These are phyloP conservation scores for Agrilus biguttatus DNA, from an alignment of 2,888 invertebrate species.

Conservation along the genomic window DNA sequence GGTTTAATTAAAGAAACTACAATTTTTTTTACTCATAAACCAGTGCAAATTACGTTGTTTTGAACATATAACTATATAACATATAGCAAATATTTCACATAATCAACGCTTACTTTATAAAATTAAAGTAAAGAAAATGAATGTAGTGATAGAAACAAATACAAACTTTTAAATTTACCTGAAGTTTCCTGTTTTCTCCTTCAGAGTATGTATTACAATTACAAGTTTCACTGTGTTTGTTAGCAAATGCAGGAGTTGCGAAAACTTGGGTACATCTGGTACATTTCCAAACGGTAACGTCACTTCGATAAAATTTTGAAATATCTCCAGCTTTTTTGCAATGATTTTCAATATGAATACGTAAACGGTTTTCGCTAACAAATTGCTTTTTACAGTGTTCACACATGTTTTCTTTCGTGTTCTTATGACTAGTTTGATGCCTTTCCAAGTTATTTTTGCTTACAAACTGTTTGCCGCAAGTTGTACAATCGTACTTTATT, in stretches of 20 bases:
- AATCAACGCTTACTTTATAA: no score
- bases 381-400: constrained; percentile 31
- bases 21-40: no score
- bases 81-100: no score
- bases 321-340: constrained; percentile 31
- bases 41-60: no score
- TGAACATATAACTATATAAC: no score
- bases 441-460: constrained; percentile 29
- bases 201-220: constrained; percentile 15
- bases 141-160: no score
- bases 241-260: constrained; percentile 22
- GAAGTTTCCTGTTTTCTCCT: no score
- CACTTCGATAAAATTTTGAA: constrained; percentile 31
- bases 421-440: constrained; percentile 27
- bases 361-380: constrained; percentile 29
- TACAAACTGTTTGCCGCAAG: constrained; percentile 29
- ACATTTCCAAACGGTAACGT: constrained; percentile 31
- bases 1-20: no score
- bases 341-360: constrained; percentile 32
- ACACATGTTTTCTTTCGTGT: constrained; percentile 26
- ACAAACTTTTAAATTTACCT: no score
- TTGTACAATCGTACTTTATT: constrained; percentile 25
- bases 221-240: constrained; percentile 20
- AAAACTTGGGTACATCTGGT: constrained; percentile 30
- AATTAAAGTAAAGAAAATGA: no score